Evolutionary conservation across 2,888 invertebrate genomes (phyloP).

Genomic region (Psylliodes chrysocephalus): DNA sequence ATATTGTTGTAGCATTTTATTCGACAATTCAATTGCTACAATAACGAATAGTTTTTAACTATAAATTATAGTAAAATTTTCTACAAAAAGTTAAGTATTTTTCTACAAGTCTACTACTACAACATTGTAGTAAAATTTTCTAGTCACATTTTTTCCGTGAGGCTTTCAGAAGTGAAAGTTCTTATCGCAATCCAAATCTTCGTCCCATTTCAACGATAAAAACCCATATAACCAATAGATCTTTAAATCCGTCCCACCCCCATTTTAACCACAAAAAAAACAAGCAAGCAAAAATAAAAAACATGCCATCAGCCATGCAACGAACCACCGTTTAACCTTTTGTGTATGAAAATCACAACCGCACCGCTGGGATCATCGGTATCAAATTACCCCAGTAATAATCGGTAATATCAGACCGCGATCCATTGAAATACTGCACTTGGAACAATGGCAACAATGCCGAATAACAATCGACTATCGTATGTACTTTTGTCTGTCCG

Average conservation of each 20-base stretch:
- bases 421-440: conserved; percentile 41
- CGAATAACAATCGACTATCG: conserved; percentile 37
- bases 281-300: not conserved
- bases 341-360: conserved; percentile 24
- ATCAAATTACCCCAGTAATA: conserved; percentile 38
- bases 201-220: not conserved
- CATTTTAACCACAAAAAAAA: not conserved
- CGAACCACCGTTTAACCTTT: conserved; percentile 29
- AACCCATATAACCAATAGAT: not conserved
- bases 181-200: too few species aligned
- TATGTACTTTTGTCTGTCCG: conserved; percentile 37
- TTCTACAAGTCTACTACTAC: too few species aligned
- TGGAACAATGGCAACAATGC: conserved; percentile 40
- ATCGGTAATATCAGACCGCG: conserved; percentile 47
- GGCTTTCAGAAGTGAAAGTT: too few species aligned
- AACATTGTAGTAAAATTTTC: too few species aligned
- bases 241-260: not conserved
- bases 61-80: too few species aligned
- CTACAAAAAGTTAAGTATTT: too few species aligned
- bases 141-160: too few species aligned
- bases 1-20: too few species aligned
- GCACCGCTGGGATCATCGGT: conserved; percentile 21
- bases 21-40: too few species aligned
- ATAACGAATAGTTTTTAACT: too few species aligned
- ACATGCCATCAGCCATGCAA: conserved; percentile 16